Evolutionary conservation across 2,797 vertebrate genomes (phyloP).

Genomic region (Trichosurus vulpecula): DNA sequence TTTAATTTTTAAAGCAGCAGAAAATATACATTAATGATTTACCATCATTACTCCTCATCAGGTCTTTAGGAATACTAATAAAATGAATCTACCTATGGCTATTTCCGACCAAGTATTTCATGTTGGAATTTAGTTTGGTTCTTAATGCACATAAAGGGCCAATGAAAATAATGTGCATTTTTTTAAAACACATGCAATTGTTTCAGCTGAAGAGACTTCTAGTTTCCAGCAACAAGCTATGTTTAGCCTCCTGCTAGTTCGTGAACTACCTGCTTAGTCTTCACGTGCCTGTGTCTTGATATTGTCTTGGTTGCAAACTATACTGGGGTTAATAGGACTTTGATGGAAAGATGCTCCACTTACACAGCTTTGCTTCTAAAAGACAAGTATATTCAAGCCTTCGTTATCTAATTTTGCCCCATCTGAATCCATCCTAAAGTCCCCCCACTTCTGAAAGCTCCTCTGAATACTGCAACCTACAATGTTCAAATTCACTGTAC

Average conservation of each 20-base stretch:
- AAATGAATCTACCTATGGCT: constrained; percentile 64
- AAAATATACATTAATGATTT: constrained; percentile 80
- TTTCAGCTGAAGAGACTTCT: constrained; percentile 9
- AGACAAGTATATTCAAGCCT: background rate
- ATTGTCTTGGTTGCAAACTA: background rate
- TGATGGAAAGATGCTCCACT: background rate
- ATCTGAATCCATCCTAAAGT: background rate
- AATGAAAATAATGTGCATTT: constrained; percentile 53
- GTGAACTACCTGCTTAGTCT: background rate
- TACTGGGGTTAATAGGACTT: too few species aligned
- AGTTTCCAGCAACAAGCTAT: background rate
- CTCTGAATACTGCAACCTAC: background rate
- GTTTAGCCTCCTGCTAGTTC: background rate
- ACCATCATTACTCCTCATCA: constrained; percentile 67
- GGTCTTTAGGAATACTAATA: constrained; percentile 71
- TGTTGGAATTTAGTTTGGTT: constrained; percentile 36
- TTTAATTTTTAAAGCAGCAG: constrained; percentile 81
- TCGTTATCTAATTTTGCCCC: accelerated
- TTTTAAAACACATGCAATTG: background rate
- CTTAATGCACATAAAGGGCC: constrained; percentile 55
- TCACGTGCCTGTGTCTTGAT: background rate
- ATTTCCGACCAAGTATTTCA: constrained; percentile 66
- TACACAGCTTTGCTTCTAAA: background rate
- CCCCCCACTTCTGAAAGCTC: background rate
- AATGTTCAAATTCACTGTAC: background rate